Conservation (phyloP, 64 coral and sea anemone genomes). For the Montipora cactus region DNA sequence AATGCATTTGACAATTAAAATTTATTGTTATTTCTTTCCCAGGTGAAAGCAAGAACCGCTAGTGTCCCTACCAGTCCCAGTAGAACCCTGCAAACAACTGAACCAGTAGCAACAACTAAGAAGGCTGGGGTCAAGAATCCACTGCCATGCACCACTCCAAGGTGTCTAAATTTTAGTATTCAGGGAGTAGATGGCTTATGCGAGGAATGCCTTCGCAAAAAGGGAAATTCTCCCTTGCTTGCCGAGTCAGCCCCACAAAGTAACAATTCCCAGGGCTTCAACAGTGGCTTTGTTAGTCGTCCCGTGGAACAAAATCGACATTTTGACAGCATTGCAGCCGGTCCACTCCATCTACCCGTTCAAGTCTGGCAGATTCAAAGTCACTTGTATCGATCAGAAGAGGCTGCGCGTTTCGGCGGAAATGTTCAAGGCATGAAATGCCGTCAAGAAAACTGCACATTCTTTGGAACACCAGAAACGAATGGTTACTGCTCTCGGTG, state of each 20-base stretch:
- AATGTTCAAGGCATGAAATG: conserved; percentile 21
- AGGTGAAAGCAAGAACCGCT: too few species aligned
- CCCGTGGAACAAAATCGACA: background rate
- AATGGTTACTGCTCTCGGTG: conserved; percentile 62
- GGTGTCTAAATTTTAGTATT: conserved; percentile 68
- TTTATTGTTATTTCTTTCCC: too few species aligned
- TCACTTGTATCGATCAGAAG: background rate
- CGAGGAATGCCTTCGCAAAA: conserved; percentile 65
- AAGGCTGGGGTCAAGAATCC: background rate
- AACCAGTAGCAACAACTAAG: background rate
- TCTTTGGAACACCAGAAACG: conserved; percentile 37
- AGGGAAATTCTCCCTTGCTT: background rate
- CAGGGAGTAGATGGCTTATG: conserved; percentile 68
- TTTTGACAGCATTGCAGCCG: background rate
- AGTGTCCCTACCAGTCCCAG: background rate
- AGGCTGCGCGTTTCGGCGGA: background rate
- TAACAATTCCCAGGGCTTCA: background rate
- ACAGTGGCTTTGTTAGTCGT: background rate
- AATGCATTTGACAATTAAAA: too few species aligned
- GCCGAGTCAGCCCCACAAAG: background rate
- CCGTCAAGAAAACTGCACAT: background rate
- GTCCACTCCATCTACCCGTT: conserved; percentile 16
- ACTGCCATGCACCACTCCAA: conserved; percentile 53
- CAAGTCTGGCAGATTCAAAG: conserved; percentile 26
- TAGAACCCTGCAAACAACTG: background rate